Conservation (phyloP, 2,113 vertebrate genomes). For the Ailurus styani region DNA sequence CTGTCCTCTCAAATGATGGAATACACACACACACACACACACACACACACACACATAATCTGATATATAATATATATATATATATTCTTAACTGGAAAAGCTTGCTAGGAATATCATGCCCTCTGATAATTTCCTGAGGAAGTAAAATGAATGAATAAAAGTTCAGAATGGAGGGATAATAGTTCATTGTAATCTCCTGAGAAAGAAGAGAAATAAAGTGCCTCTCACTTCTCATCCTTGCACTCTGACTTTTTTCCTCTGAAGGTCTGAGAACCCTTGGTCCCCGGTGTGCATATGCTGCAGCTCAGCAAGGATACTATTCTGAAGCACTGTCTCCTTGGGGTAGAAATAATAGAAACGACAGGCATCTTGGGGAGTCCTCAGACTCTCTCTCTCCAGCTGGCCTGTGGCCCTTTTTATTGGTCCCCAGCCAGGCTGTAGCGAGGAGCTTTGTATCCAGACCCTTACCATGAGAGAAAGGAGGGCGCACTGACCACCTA, state of each 20-base stretch:
- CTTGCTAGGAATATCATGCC: accelerated
- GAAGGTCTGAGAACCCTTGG: neutral
- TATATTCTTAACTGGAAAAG: too few species aligned
- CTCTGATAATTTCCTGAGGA: neutral
- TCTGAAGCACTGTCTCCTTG: neutral
- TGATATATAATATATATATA: too few species aligned
- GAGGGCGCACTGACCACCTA: accelerated
- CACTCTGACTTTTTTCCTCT: neutral
- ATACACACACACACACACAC: too few species aligned
- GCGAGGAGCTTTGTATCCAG: neutral
- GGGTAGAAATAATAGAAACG: neutral
- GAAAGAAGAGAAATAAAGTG: neutral
- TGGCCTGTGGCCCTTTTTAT: neutral
- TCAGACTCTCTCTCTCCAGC: accelerated
- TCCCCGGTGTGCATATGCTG: accelerated
- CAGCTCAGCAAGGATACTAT: neutral
- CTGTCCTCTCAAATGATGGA: neutral
- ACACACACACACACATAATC: too few species aligned
- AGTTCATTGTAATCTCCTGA: neutral
- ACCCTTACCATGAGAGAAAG: neutral
- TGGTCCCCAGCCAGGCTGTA: neutral
- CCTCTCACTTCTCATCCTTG: neutral
- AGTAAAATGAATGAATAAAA: neutral
- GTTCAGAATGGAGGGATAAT: neutral
- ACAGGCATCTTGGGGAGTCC: neutral